A percentile compares a stretch with the other conserved stretches of the same genome.
These are phyloP conservation scores for Dicrostonyx torquatus DNA, from an alignment of 2,797 vertebrate genomes.

Conservation along the genomic window DNA sequence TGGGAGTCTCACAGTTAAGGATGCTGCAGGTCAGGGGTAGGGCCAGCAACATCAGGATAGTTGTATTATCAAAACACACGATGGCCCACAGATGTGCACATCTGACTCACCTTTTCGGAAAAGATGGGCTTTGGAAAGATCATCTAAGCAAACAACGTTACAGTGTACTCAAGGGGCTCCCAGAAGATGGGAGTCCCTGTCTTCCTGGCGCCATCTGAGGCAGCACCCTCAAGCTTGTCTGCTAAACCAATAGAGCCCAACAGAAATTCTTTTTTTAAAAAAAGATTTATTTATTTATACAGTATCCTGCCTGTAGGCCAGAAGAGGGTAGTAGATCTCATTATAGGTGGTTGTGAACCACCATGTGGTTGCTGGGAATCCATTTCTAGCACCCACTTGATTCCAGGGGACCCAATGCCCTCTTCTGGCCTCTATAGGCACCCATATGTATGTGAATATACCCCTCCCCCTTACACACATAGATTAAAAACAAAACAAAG, in stretches of 20 bases:
- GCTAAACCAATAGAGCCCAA: neutral
- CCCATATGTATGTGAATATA: neutral
- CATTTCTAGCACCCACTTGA: no score
- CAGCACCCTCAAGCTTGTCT: neutral
- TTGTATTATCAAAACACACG: neutral
- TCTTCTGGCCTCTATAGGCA: neutral
- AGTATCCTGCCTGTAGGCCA: no score
- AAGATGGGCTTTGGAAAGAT: neutral
- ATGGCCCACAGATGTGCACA: neutral
- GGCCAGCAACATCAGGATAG: neutral
- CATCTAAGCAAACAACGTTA: neutral
- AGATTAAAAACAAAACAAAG: neutral
- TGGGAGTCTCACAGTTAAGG: neutral
- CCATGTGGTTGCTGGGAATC: no score
- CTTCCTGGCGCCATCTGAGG: accelerated
- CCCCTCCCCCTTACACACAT: neutral
- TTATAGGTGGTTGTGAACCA: no score
- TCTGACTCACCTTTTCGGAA: neutral
- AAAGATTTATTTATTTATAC: no score
- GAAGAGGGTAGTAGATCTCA: no score
- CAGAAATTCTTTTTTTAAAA: neutral
- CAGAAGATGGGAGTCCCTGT: neutral
- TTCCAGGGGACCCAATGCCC: neutral
- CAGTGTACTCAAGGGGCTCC: neutral
- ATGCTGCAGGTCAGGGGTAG: neutral